Evolutionary conservation across 2,797 vertebrate species (phyloP), one percentile per base, ranked within the genome.

Genomic region (Knipowitschia caucasica): DNA sequence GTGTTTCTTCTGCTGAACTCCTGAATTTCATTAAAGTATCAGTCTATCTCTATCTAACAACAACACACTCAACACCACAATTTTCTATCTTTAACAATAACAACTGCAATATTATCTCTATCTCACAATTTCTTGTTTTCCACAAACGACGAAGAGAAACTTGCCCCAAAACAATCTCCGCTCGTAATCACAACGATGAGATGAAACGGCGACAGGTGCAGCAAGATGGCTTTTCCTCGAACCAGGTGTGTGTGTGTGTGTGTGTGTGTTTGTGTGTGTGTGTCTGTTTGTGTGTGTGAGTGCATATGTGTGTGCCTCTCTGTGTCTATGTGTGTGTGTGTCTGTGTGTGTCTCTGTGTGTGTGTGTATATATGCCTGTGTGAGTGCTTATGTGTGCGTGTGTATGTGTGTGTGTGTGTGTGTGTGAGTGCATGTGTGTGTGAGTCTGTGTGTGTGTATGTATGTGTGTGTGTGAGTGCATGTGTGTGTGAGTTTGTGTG

Each of bases 191-290:
- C 20, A 8, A 20, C n/a, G n/a, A n/a, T n/a, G n/a, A n/a, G n/a
- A 20, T 50, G 50, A 23, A 50, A 49, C n/a, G 39, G 18, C 39
- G 61, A 50, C 69, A 77, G 70, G 72, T 75, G 73, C 46, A 39
- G n/a, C 26, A 35, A 64, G 55, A 64, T 49, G 30, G 29, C 35
- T 18, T 36, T 36, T 36, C 10, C 17, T 61, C n/a, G 50, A 71
- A 67, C 49, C 42, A 35, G 34, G 11, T 45, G 45, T 36, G 49
- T 15, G n/a, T n/a, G 64, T 40, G 64, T 50, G 59, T 59, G 25
- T 17, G 17, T 6, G 36, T 53, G 60, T 59, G 64, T 60, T 44
- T 55, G 36, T 56, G 60, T 47, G 31, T 44, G 59, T 60, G 42
- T 53, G 20, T 67, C 50, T n/a, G n/a, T n/a, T n/a, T n/a, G n/a